Evolutionary conservation across 1,140 invertebrate genomes (phyloP), one percentile per base, ranked within the genome.

Genomic region (Aphis craccivora): DNA sequence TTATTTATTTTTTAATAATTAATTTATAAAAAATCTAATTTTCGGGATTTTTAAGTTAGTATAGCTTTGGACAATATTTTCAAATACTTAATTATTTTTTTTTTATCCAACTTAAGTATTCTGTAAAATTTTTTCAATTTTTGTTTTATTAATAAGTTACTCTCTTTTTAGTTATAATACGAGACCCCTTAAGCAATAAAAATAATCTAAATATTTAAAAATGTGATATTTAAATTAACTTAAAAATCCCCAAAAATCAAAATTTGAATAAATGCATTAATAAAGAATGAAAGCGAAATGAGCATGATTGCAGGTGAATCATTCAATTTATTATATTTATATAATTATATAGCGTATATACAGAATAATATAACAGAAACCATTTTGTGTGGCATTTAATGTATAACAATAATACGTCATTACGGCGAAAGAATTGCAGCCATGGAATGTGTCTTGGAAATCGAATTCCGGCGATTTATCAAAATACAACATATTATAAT

Each of bases 401-500:
- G n/a, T n/a, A 76, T n/a, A 87, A 87, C 40, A 51, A 30, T 48
- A 51, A 30, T 48, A 48, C 30, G 18, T 8, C n/a, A n/a, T 40
- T 7, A 48, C 48, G 48, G 48, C 7, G 30, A 48, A 45, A 7
- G 30, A 35, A 51, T 88, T 35, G 1, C 7, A 20, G n/a, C 25
- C 45, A 45, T 30, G 30, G 86, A 51, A 51, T 48, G 45, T 48
- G n/a, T 51, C n/a, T n/a, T n/a, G 86, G n/a, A 48, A 88, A 88
- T 88, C 30, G 48, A 88, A 88, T 88, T 35, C 48, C 48, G 11
- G n/a, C n/a, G n/a, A 88, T 88, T 37, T 37, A 43, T 88, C 87
- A 88, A 88, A 88, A 51, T 51, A 88, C 1, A 48, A 88, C 87
- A 35, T 30, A 88, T 48, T 76, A 76, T 76, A 76, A n/a, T 88